Evolutionary conservation across 2,797 vertebrate species (phyloP).

Genomic region (Microctenopoma steveboyesi): DNA sequence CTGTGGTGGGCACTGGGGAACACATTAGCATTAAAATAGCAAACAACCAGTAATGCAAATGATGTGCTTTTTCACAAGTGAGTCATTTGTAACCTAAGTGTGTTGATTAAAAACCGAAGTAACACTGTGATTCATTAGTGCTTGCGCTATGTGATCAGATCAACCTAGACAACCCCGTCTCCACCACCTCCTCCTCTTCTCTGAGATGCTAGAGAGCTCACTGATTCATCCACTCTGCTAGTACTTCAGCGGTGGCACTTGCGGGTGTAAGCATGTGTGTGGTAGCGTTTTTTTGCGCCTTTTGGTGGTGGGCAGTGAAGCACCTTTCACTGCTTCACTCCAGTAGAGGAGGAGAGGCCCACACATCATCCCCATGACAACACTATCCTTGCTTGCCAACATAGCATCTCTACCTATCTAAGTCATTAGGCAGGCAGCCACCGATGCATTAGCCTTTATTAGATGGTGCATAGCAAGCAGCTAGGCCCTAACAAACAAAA

Average conservation of each 20-base stretch:
- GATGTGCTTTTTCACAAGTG: slow-evolving; percentile 46
- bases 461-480: slow-evolving; percentile 53
- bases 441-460: slow-evolving; percentile 43
- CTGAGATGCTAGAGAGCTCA: slow-evolving; percentile 37
- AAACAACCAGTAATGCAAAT: slow-evolving; percentile 58
- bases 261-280: slow-evolving; percentile 36
- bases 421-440: slow-evolving; percentile 63
- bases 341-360: slow-evolving; percentile 52
- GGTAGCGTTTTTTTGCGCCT: slow-evolving; percentile 20
- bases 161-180: slow-evolving; percentile 37
- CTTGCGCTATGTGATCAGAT: slow-evolving; percentile 33
- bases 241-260: slow-evolving; percentile 18
- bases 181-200: slow-evolving; percentile 37
- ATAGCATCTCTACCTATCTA: slow-evolving; percentile 55
- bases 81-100: slow-evolving; percentile 62
- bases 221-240: slow-evolving; percentile 66
- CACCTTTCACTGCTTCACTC: slow-evolving; percentile 44
- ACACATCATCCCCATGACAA: slow-evolving; percentile 75
- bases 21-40: slow-evolving; percentile 66
- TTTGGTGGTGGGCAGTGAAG: slow-evolving; percentile 61
- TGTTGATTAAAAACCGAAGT: slow-evolving; percentile 60
- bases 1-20: slow-evolving; percentile 46
- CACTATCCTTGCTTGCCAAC: slow-evolving; percentile 43
- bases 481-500: slow-evolving; percentile 9
- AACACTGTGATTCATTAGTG: slow-evolving; percentile 54